Percentiles rank a stretch among this genome's conserved stretches.
Conservation (phyloP, 2,113 vertebrate genomes). For the Peromyscus leucopus region DNA sequence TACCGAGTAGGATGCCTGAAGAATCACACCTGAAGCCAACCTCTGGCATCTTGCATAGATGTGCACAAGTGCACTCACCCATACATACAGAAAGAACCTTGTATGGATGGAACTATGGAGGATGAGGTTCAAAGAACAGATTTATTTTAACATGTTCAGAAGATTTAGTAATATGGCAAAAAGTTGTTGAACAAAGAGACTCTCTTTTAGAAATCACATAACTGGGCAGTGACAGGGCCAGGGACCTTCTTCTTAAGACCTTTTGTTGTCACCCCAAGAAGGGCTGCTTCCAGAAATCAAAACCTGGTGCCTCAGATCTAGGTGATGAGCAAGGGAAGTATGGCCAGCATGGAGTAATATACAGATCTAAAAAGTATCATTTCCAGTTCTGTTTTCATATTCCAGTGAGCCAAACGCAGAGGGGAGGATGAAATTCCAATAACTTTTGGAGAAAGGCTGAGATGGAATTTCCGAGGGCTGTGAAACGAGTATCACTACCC, state of each 20-base stretch:
- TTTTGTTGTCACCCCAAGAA: background rate
- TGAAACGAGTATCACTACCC: background rate
- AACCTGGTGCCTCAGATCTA: background rate
- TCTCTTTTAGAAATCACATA: background rate
- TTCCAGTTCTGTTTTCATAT: background rate
- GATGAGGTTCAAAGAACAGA: background rate
- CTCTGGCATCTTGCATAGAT: background rate
- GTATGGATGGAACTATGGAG: background rate
- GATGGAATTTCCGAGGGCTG: background rate
- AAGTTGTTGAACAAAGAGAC: background rate
- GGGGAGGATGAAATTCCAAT: background rate
- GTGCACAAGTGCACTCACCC: no score
- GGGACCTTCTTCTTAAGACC: background rate
- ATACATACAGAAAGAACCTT: background rate
- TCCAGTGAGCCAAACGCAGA: background rate
- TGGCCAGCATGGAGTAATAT: background rate
- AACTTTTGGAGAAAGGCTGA: background rate
- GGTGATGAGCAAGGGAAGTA: background rate
- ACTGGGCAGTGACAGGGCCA: background rate
- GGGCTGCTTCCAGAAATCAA: background rate
- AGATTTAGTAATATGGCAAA: background rate
- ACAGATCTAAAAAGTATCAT: background rate
- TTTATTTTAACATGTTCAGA: background rate
- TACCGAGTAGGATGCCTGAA: background rate
- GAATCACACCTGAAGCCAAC: background rate